phyloP scores from a whole-genome alignment of 2,113 vertebrate genomes.

The Corythornis cristatus region DNA sequence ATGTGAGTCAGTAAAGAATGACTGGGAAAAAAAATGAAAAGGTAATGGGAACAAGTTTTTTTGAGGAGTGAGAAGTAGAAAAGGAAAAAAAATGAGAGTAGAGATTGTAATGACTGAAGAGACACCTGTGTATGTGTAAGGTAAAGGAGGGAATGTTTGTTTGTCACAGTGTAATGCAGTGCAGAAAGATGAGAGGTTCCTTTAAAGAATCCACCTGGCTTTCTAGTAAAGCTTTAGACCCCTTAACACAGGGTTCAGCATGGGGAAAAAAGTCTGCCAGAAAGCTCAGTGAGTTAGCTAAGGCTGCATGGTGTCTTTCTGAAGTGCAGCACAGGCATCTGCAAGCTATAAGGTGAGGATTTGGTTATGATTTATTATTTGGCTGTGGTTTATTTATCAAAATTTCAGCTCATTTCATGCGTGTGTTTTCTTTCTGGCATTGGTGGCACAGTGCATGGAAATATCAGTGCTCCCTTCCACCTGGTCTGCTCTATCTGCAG shows the following conservation, averaged over 20 bases:
- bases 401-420: neutral
- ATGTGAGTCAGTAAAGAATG: neutral
- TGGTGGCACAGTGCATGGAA: neutral
- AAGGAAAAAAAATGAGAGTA: neutral
- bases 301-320: neutral
- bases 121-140: neutral
- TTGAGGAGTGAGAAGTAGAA: neutral
- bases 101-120: neutral
- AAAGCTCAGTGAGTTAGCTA: neutral
- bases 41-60: neutral
- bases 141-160: neutral
- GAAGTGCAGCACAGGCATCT: neutral
- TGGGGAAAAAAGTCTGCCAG: neutral
- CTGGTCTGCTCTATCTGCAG: neutral
- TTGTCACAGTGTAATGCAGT: neutral
- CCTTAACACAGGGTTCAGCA: neutral
- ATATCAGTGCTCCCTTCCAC: neutral
- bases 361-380: neutral
- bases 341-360: neutral
- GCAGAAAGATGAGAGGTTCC: neutral
- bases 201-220: neutral
- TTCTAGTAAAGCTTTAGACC: neutral
- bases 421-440: neutral
- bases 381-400: neutral
- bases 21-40: neutral